phyloP scores from a whole-genome alignment of 2,888 invertebrate species.

The Spatulosminthurus flaviceps region DNA sequence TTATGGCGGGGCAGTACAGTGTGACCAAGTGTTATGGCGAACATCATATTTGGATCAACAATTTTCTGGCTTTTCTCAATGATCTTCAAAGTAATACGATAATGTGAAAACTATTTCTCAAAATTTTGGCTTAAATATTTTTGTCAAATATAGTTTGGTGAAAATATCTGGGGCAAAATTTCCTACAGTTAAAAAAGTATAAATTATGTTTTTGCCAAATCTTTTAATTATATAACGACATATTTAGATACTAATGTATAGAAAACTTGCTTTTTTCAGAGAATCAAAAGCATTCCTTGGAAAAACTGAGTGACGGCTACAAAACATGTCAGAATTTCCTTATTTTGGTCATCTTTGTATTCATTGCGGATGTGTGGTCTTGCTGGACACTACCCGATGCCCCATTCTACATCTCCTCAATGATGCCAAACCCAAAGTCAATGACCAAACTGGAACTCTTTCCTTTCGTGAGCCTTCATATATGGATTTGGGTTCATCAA shows the following conservation, averaged over 20 bases:
- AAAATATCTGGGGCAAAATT: too few relatives aligned
- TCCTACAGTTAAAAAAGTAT: too few relatives aligned
- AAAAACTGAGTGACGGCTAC: background rate
- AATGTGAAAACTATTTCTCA: too few relatives aligned
- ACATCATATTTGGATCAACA: constrained; percentile 14
- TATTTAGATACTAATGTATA: too few relatives aligned
- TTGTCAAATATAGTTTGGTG: too few relatives aligned
- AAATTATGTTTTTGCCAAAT: too few relatives aligned
- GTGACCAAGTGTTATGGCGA: background rate
- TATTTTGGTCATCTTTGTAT: background rate
- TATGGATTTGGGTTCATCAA: constrained; percentile 37
- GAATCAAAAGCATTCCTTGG: background rate
- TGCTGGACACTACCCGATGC: background rate
- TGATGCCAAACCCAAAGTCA: background rate
- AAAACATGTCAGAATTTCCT: background rate
- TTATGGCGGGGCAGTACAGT: constrained; percentile 5
- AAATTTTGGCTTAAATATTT: too few relatives aligned
- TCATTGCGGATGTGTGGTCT: background rate
- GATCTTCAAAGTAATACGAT: background rate
- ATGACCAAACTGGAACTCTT: background rate
- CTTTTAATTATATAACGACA: too few relatives aligned
- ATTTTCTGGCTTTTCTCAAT: background rate
- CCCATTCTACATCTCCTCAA: constrained; percentile 2
- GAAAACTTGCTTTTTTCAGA: background rate
- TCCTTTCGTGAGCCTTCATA: constrained; percentile 21